Evolutionary conservation across 1,140 invertebrate genomes (phyloP), one percentile per base, ranked within the genome.

Genomic region (Zaprionus capensis): DNA sequence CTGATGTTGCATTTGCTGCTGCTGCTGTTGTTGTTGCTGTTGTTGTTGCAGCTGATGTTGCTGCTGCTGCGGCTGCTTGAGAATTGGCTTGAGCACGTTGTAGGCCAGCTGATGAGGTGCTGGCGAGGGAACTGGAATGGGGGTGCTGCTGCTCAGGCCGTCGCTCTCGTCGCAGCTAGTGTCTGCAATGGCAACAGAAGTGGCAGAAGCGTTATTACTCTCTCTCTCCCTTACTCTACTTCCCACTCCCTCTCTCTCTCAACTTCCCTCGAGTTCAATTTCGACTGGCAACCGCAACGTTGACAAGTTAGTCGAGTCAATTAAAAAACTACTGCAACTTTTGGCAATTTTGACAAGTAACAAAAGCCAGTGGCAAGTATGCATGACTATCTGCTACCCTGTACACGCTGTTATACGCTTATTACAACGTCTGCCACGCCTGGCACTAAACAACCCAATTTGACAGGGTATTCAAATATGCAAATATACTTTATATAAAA

Each of bases 151-250:
- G 71, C 78, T 78, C 12, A 81, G 28, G 1, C 64, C 80, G 53
- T 92, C 91, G 56, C 81, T 88, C 66, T 91, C 91, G 20, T 92
- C 91, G 69, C 91, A 92, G 41, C 82, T 91, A 14, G 68, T 58
- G 64, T 92, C 91, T 92, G 73, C 17, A 67, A 49, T 59, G 22
- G 56, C 22, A 53, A 20, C n/a, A 24, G 9, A 1, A n/a, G 12
- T 20, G 7, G 2, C 11, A 12, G 11, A 22, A 22, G 6, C 7
- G 20, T 22, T 49, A 49, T 22, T 22, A 49, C 4, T 49, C 20
- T 20, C n/a, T 44, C 41, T 44, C 15, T 7, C 28, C 9, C 28
- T 31, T 9, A 31, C 28, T 31, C 28, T 31, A 31, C 28, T 31
- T 7, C 5, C 7, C 15, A 12, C 38, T 41, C 38, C 15, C 38